phyloP scores from a whole-genome alignment of 1,140 invertebrate genomes.

The Tetragonula clypearis region DNA sequence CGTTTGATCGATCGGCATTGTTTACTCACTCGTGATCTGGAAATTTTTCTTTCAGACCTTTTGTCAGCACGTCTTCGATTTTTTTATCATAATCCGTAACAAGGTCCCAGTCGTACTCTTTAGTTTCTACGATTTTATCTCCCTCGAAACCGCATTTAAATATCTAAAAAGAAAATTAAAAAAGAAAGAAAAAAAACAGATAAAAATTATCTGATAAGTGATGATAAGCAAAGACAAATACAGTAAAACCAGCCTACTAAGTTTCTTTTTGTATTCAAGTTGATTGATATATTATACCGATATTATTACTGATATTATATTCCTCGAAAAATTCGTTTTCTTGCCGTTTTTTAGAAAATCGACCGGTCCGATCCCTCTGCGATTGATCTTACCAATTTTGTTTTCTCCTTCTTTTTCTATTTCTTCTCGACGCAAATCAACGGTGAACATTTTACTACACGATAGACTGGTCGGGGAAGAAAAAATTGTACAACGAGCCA shows the following conservation, averaged over 20 bases:
- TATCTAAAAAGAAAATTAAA: conserved; percentile 52
- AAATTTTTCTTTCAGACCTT: conserved; percentile 84
- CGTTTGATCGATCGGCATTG: background rate
- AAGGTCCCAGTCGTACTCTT: conserved; percentile 87
- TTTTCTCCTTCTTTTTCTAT: background rate
- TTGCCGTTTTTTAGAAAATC: background rate
- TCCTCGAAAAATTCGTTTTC: background rate
- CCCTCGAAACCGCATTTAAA: conserved; percentile 69
- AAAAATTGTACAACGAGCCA: background rate
- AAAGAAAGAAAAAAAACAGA: background rate
- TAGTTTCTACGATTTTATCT: conserved; percentile 88
- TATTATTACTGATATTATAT: background rate
- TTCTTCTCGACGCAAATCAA: too few species aligned
- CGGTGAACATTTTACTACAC: too few species aligned
- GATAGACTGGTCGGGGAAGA: background rate
- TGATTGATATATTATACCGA: background rate
- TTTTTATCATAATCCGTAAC: conserved; percentile 91
- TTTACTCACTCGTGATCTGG: conserved; percentile 87
- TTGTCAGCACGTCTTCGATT: conserved; percentile 88
- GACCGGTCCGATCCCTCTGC: background rate
- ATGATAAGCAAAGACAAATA: conserved; percentile 6
- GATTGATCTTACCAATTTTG: background rate
- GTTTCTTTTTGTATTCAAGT: background rate
- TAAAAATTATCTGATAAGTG: conserved; percentile 27
- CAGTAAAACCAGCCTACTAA: background rate